Evolutionary conservation across 2,888 invertebrate species (phyloP), one percentile per base, ranked within the genome.

Genomic region (Phlogophora meticulosa): DNA sequence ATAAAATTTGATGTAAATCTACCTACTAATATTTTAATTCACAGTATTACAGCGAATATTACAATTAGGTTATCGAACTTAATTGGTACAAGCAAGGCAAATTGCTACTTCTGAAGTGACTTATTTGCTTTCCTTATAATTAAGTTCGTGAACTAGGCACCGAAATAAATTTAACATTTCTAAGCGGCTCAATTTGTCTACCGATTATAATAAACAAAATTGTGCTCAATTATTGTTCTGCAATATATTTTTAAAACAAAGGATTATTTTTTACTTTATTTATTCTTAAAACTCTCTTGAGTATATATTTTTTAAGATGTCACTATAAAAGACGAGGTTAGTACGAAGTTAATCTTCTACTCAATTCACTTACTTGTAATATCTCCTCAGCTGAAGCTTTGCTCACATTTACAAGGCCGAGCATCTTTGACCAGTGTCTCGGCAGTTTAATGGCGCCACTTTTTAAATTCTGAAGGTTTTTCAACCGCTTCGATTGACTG

Each of bases 341-440:
- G 9, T 10, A 15, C 28, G 28, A n/a, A 10, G 5, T 20, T 40
- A 32, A 45, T 34, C 0, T 9, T 24, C 1, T 15, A 9, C 1
- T 24, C 0, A 34, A 11, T 36, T 3, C 13, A 88, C 91, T 90
- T 87, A 93, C 94, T 82, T 91, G 85, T 17, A 93, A 83, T 59
- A 94, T 86, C 72, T 93, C 93, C 58, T 92, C 93, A 68, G 85
- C 73, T 0, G 90, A 84, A 10, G 85, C 78, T 73, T 91, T 91
- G 59, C 83, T 88, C 22, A 87, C 73, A 55, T 86, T 89, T 0
- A 87, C 84, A 4, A 91, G 81, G 7, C 93, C 91, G 51, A 92
- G 81, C 87, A 94, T 91, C 77, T 92, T 93, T 0, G 93, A 92
- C 90, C 92, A 92, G 72, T 93, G 92, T 0, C 92, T 85, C 0